Percentiles rank a stretch among this genome's conserved stretches.
Conservation (phyloP, 2,797 vertebrate genomes). For the Gallinago stenura region DNA sequence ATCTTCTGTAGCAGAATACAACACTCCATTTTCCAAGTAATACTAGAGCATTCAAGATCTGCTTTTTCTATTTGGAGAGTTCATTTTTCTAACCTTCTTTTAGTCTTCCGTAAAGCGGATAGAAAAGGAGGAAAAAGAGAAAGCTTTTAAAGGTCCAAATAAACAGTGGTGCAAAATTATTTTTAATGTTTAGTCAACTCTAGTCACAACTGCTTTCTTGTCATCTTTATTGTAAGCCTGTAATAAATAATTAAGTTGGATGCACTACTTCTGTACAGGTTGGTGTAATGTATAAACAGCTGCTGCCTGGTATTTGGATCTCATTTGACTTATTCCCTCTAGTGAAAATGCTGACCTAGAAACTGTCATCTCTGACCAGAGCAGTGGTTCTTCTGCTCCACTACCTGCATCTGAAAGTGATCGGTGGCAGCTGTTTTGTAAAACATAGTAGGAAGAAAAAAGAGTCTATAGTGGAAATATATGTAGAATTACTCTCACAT, state of each 20-base stretch:
- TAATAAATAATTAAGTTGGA: slow-evolving; percentile 39
- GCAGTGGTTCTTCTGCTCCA: slow-evolving; percentile 1
- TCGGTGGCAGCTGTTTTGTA: not conserved
- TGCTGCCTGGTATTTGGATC: slow-evolving; percentile 6
- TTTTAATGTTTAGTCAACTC: not conserved
- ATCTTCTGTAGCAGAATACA: slow-evolving; percentile 4
- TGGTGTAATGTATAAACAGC: not conserved
- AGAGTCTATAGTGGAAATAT: not conserved
- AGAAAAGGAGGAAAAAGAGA: not conserved
- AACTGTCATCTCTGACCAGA: not conserved
- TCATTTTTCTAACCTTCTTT: not conserved
- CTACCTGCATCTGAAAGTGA: not conserved
- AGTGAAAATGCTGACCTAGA: slow-evolving; percentile 31
- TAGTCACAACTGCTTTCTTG: not conserved
- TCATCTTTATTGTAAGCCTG: not conserved
- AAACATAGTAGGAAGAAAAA: not conserved
- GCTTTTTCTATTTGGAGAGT: slow-evolving; percentile 11
- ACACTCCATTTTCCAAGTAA: slow-evolving; percentile 4
- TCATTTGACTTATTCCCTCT: not conserved
- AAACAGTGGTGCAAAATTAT: not conserved
- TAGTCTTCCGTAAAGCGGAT: not conserved
- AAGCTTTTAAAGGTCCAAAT: not conserved
- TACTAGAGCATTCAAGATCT: not conserved
- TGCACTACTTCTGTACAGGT: not conserved
- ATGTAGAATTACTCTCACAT: not conserved